Conservation (phyloP, 2,113 vertebrate genomes). For the Gulo gulo region DNA sequence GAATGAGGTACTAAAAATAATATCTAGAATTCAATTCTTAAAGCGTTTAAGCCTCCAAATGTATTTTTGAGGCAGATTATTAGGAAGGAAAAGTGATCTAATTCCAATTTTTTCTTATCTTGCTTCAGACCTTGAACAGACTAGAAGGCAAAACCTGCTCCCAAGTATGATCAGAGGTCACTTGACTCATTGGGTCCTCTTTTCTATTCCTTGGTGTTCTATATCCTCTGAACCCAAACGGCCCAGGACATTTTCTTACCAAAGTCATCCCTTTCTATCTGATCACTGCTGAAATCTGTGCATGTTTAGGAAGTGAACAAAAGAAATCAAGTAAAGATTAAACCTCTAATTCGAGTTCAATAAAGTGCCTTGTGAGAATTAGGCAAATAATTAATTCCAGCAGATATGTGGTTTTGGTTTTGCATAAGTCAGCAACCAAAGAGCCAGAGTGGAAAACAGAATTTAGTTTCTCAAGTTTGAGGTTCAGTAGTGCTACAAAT, state of each 20-base stretch:
- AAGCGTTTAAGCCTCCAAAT: not conserved
- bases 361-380: conserved; percentile 30
- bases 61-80: not conserved
- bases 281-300: not conserved
- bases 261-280: not conserved
- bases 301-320: not conserved
- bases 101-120: not conserved
- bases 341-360: not conserved
- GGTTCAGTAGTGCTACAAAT: not conserved
- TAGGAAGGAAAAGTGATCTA: not conserved
- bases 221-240: not conserved
- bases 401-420: conserved; percentile 1
- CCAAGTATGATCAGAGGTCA: not conserved
- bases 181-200: not conserved
- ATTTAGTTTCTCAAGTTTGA: not conserved
- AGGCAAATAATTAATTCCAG: conserved; percentile 26
- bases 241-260: not conserved
- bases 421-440: not conserved
- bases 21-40: not conserved
- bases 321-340: not conserved
- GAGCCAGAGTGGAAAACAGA: not conserved
- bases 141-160: not conserved
- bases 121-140: not conserved
- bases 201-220: not conserved
- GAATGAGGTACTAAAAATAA: not conserved